phyloP scores from a whole-genome alignment of 2,113 vertebrate genomes.

The Saccopteryx leptura region DNA sequence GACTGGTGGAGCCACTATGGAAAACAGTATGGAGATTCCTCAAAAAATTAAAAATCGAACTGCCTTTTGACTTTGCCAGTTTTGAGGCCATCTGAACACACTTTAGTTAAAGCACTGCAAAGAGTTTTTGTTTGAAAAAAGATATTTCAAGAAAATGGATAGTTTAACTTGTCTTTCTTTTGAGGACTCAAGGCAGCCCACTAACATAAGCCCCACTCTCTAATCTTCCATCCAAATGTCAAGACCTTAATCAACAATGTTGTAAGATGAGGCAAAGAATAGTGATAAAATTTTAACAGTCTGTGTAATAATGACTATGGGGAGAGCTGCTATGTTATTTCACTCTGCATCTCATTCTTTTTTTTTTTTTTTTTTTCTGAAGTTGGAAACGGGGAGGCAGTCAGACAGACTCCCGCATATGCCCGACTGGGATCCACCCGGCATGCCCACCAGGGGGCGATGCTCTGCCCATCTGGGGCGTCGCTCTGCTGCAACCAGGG shows the following conservation, averaged over 20 bases:
- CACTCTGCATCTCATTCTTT: background rate
- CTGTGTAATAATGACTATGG: background rate
- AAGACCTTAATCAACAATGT: background rate
- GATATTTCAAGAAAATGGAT: background rate
- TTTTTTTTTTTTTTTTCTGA: no score
- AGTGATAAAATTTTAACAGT: background rate
- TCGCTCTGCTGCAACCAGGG: no score
- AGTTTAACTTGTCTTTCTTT: background rate
- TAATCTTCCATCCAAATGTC: background rate
- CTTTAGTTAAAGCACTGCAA: background rate
- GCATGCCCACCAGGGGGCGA: no score
- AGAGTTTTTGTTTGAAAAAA: background rate
- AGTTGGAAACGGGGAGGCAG: no score
- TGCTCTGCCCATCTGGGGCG: no score
- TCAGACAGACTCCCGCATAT: no score
- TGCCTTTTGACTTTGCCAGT: background rate
- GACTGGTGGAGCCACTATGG: no score
- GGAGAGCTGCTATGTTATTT: background rate
- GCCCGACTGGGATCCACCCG: no score
- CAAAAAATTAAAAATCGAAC: no score
- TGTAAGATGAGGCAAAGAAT: background rate
- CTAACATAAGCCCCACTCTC: fast-evolving
- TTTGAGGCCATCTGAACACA: background rate
- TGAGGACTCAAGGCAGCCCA: background rate
- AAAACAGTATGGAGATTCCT: no score